These are phyloP conservation scores for Mongoloraphidia duomilia DNA, from an alignment of 2,888 invertebrate genomes.

Conservation along the genomic window DNA sequence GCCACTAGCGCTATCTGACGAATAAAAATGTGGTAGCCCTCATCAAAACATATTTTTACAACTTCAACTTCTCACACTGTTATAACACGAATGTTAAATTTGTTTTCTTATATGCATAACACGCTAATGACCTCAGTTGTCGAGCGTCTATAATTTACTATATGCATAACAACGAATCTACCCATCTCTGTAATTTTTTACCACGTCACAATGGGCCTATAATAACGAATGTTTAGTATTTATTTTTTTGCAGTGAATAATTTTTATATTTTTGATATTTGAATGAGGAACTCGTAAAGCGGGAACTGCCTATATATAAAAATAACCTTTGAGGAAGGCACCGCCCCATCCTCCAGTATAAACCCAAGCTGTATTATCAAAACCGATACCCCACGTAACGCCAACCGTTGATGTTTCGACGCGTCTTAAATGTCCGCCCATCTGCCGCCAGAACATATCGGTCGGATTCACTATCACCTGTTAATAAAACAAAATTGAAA, in stretches of 20 bases:
- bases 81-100: too few relatives aligned
- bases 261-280: neutral
- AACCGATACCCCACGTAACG: slow-evolving; percentile 84
- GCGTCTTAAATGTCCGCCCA: slow-evolving; percentile 72
- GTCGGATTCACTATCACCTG: slow-evolving; percentile 52
- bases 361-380: slow-evolving; percentile 78
- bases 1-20: too few relatives aligned
- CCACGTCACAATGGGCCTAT: too few relatives aligned
- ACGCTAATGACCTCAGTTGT: too few relatives aligned
- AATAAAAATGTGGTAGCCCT: too few relatives aligned
- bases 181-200: too few relatives aligned
- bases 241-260: neutral
- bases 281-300: neutral
- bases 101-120: too few relatives aligned
- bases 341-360: slow-evolving; percentile 86
- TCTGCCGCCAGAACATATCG: slow-evolving; percentile 72
- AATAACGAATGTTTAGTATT: neutral
- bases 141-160: too few relatives aligned
- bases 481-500: slow-evolving; percentile 7
- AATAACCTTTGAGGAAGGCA: slow-evolving; percentile 51
- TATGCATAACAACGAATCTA: too few relatives aligned
- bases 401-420: slow-evolving; percentile 63
- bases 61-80: too few relatives aligned
- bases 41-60: too few relatives aligned
- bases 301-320: slow-evolving; percentile 4